A percentile compares a stretch with the other conserved stretches of the same genome.
Conservation (phyloP, 2,888 invertebrate species). For the Pandemis heparana region DNA sequence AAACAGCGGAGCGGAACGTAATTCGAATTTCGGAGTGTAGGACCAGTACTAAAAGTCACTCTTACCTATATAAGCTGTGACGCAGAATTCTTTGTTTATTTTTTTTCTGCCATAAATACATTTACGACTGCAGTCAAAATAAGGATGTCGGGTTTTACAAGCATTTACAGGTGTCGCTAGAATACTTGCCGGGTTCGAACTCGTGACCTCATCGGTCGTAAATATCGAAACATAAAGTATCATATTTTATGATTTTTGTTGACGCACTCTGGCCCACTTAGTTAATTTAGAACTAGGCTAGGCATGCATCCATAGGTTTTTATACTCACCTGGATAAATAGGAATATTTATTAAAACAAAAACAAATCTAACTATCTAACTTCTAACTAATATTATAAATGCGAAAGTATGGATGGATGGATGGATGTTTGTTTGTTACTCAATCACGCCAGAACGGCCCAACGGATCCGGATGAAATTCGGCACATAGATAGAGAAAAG, state of each 20-base stretch:
- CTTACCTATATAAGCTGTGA: neutral
- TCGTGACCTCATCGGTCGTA: conserved; percentile 11
- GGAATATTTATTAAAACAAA: no score
- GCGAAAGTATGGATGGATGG: no score
- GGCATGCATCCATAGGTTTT: conserved; percentile 36
- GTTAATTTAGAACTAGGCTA: conserved; percentile 44
- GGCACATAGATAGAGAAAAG: no score
- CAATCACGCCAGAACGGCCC: no score
- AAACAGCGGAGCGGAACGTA: no score
- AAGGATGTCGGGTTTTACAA: neutral
- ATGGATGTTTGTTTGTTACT: no score
- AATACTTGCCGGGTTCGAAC: neutral
- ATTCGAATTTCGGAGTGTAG: no score
- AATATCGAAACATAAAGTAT: conserved; percentile 15
- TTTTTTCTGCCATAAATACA: neutral
- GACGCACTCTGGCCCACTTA: conserved; percentile 35
- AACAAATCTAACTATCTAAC: no score
- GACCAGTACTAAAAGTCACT: neutral
- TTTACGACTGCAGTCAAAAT: conserved; percentile 9
- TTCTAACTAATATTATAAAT: no score
- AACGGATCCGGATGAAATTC: no score
- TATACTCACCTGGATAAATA: neutral
- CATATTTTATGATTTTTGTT: conserved; percentile 27
- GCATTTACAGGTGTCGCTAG: conserved; percentile 3
- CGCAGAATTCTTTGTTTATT: neutral